A percentile compares a stretch with the other conserved stretches of the same genome.
Evolutionary conservation across 1,140 invertebrate species (phyloP).

Genomic region (Tribolium madens): DNA sequence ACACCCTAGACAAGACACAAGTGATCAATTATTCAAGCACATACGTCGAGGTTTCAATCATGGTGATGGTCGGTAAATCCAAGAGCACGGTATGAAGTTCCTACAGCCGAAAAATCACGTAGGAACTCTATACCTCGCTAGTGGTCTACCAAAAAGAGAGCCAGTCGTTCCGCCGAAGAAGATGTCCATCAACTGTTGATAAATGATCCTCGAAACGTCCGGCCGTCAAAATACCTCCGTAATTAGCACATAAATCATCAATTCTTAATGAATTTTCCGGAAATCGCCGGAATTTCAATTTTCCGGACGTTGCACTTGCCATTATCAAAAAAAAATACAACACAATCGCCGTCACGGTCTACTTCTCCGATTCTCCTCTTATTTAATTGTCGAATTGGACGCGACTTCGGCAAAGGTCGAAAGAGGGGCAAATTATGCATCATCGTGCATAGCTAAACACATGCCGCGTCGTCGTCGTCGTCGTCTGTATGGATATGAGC

Average conservation of each 20-base stretch:
- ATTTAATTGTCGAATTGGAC: constrained; percentile 11
- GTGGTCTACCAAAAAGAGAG: constrained; percentile 63
- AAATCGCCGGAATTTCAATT: background rate
- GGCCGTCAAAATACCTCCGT: too few species aligned
- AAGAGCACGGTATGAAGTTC: constrained; percentile 68
- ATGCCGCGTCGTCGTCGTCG: background rate
- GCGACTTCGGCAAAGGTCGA: background rate
- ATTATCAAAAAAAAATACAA: constrained; percentile 4
- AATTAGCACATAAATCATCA: too few species aligned
- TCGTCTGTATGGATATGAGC: background rate
- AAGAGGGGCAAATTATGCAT: background rate
- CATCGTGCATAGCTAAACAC: background rate
- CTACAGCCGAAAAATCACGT: constrained; percentile 65
- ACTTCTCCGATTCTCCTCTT: background rate
- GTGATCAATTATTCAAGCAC: constrained; percentile 3
- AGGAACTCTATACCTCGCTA: constrained; percentile 68
- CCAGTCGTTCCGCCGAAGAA: background rate
- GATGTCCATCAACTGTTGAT: background rate
- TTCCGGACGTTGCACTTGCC: background rate
- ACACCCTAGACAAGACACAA: constrained; percentile 11
- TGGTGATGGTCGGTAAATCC: constrained; percentile 59
- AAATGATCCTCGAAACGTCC: too few species aligned
- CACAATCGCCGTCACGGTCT: constrained; percentile 1
- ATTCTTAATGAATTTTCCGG: background rate
- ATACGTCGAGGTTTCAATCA: constrained; percentile 6